Conservation (phyloP, 2,113 vertebrate genomes). For the Ardeotis arabs region DNA sequence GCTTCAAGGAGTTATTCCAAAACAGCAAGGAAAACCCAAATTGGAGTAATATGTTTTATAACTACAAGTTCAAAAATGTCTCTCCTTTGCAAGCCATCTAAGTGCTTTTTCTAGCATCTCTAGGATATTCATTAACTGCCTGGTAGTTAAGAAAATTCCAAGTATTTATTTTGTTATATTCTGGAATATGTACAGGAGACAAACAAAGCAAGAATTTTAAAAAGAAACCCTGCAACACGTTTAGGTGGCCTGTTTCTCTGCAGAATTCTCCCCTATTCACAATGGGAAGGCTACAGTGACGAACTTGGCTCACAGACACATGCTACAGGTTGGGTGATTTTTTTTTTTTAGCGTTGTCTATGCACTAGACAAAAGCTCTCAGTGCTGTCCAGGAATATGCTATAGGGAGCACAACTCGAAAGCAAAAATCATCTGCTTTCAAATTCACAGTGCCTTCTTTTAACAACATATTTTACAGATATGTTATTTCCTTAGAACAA, state of each 20-base stretch:
- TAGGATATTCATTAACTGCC: background rate
- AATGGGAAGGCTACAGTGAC: background rate
- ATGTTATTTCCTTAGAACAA: conserved; percentile 20
- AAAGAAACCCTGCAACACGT: background rate
- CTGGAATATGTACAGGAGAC: background rate
- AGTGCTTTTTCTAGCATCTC: background rate
- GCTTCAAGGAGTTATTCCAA: background rate
- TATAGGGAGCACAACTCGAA: background rate
- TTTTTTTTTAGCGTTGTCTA: background rate
- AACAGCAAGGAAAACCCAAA: background rate
- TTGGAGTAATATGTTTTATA: background rate
- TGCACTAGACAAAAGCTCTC: background rate
- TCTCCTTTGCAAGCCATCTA: background rate
- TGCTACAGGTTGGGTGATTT: background rate
- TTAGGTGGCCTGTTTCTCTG: background rate
- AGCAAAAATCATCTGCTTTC: background rate
- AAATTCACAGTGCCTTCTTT: background rate
- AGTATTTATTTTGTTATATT: background rate
- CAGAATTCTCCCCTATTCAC: background rate
- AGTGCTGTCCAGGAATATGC: background rate
- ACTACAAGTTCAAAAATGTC: background rate
- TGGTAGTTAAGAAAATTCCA: background rate
- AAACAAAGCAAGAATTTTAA: background rate
- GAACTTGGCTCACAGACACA: background rate
- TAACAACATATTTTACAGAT: background rate